Base-by-base conservation (phyloP, 35 echinoderm and acorn worm species). In the Diadema setosum region DNA sequence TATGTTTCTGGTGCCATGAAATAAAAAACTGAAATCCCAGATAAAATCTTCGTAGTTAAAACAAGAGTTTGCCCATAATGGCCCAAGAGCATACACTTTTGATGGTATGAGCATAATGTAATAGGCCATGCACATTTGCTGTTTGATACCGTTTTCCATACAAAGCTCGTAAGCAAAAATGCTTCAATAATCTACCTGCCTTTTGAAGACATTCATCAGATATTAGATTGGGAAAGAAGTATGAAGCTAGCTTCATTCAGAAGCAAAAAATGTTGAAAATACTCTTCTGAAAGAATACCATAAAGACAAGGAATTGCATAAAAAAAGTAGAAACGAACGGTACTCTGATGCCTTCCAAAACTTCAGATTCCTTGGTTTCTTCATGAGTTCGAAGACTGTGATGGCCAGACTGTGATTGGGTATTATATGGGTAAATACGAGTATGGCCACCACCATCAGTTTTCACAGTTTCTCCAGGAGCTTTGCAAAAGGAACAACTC, bases 291-390 rank as follows among this genome's bases (percentile, higher is more conserved):
- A 3, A 83, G 45, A 46, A 83, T 57, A 9, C 49, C 49, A 17
- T 35, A 83, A 24, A 83, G 42, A 46, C 42, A 83, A 23, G 81
- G 81, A 46, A 83, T 57, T 24, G 4, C 23, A 11, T 83, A 83
- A 83, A 39, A 61, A 15, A 61, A 83, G n/a, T 21, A 83, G 30
- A 55, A 83, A 83, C 16, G 81, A 52, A 12, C 81, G 26, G 25
- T 83, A 83, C 36, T 83, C 81, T 16, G 81, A 83, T 4, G 81
- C 81, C 81, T 83, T 83, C 81, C 81, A 83, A 17, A 18, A 45
- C 31, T 42, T 45, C 18, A 81, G 6, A 42, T 81, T 6, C 5
- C 27, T n/a, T 46, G 14, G 84, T 70, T 4, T 86, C 9, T 3
- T 21, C 58, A 69, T 70, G 59, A 20, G 84, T 74, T 17, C 84